These are phyloP conservation scores for Byasa hedistus DNA, from an alignment of 2,888 invertebrate species.

Conservation along the genomic window DNA sequence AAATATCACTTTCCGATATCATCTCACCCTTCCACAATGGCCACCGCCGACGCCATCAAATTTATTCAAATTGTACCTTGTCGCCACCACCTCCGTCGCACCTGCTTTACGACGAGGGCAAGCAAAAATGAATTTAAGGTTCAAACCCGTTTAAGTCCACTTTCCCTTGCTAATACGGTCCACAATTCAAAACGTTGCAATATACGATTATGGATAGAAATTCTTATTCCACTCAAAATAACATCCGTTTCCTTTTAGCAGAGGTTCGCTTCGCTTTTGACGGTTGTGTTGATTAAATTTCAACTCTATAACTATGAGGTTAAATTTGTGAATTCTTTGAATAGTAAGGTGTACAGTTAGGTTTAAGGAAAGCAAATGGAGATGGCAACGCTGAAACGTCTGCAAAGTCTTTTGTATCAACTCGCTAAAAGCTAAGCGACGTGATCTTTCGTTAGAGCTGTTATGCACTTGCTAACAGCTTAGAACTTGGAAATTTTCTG, in stretches of 20 bases:
- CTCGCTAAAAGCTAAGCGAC: constrained; percentile 45
- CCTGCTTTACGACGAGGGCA: constrained; percentile 50
- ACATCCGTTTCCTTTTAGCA: constrained; percentile 74
- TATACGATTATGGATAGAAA: constrained; percentile 69
- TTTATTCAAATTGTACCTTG: constrained; percentile 77
- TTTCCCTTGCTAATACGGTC: constrained; percentile 31
- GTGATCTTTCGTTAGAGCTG: constrained; percentile 37
- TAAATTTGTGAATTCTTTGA: constrained; percentile 35
- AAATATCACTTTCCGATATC: constrained; percentile 70
- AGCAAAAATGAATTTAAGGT: constrained; percentile 39
- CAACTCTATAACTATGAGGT: constrained; percentile 26
- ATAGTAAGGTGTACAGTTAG: constrained; percentile 35
- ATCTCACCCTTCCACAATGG: constrained; percentile 54
- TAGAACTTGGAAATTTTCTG: constrained; percentile 26
- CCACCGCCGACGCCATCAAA: constrained; percentile 59
- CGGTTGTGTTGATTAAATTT: constrained; percentile 30
- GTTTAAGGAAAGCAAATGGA: constrained; percentile 46
- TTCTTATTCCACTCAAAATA: constrained; percentile 77
- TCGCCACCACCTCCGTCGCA: constrained; percentile 63
- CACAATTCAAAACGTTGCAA: constrained; percentile 61
- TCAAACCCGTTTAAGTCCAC: constrained; percentile 24
- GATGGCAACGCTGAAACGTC: constrained; percentile 40
- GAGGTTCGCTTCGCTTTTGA: constrained; percentile 54
- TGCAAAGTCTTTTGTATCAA: constrained; percentile 53
- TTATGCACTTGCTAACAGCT: constrained; percentile 35